These are phyloP conservation scores for Tanytarsus gracilentus DNA, from an alignment of 2,888 invertebrate species.

Conservation along the genomic window DNA sequence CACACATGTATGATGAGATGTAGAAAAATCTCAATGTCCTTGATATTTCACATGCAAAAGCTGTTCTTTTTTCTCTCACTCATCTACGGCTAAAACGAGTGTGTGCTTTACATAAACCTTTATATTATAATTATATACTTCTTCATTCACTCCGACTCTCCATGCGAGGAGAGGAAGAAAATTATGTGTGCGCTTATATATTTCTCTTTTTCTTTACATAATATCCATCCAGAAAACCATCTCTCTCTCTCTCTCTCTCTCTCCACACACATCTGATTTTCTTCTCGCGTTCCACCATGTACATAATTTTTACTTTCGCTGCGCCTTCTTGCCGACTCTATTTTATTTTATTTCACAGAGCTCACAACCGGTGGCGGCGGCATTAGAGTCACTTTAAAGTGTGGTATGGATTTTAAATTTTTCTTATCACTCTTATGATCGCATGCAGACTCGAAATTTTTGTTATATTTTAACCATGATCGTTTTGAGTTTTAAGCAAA, in stretches of 20 bases:
- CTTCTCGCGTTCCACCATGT: constrained; percentile 8
- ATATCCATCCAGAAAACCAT: constrained; percentile 10
- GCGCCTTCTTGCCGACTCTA: background rate
- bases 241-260: background rate
- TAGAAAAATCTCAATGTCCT: constrained; percentile 8
- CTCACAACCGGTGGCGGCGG: no score
- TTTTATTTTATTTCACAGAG: no score
- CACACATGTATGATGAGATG: background rate
- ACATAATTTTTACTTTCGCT: constrained; percentile 12
- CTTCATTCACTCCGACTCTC: background rate
- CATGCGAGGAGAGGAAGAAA: background rate
- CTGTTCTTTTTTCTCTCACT: background rate
- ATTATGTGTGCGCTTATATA: background rate
- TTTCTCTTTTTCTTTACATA: background rate
- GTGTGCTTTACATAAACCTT: background rate
- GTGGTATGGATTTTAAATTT: no score
- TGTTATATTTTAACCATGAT: no score
- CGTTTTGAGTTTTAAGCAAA: no score
- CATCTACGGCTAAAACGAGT: no score
- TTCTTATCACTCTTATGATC: no score
- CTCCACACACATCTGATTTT: constrained; percentile 9
- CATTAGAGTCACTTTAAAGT: no score
- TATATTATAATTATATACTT: constrained; percentile 1
- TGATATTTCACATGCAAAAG: constrained; percentile 5
- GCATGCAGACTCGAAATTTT: no score